phyloP scores from a whole-genome alignment of 2,113 vertebrate species.

The Ictalurus furcatus region DNA sequence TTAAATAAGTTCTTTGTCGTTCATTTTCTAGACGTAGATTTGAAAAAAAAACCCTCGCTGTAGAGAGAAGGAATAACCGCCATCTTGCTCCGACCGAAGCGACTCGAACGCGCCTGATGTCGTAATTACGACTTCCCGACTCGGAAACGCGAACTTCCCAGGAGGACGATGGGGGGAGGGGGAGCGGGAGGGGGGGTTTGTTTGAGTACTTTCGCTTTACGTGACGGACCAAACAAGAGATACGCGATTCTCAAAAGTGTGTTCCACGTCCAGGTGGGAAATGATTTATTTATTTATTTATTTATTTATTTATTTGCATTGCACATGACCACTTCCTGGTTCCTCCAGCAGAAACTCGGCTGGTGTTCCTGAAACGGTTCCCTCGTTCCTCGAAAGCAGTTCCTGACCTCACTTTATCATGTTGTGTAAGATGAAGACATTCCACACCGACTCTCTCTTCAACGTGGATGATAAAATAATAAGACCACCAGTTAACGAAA shows the following conservation, averaged over 20 bases:
- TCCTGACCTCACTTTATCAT: neutral
- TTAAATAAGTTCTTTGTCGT: too few species aligned
- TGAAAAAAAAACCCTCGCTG: too few species aligned
- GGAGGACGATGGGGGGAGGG: too few species aligned
- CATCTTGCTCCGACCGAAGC: too few species aligned
- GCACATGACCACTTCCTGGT: neutral
- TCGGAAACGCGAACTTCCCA: too few species aligned
- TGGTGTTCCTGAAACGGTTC: neutral
- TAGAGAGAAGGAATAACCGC: too few species aligned
- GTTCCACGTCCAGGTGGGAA: neutral
- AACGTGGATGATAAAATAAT: neutral
- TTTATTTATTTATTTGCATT: neutral
- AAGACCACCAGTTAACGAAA: neutral
- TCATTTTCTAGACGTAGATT: too few species aligned
- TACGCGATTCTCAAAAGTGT: neutral
- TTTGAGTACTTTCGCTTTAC: too few species aligned
- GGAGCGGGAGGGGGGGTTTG: too few species aligned
- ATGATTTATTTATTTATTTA: neutral
- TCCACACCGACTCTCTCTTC: neutral
- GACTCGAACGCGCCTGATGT: too few species aligned
- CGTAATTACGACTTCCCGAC: too few species aligned
- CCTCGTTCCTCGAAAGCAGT: neutral
- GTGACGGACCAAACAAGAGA: neutral
- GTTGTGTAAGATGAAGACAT: neutral
- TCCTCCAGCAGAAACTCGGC: neutral